Evolutionary conservation across 1,140 invertebrate species (phyloP), one percentile per base, ranked within the genome.

Genomic region (Dolichoris vasculosae): DNA sequence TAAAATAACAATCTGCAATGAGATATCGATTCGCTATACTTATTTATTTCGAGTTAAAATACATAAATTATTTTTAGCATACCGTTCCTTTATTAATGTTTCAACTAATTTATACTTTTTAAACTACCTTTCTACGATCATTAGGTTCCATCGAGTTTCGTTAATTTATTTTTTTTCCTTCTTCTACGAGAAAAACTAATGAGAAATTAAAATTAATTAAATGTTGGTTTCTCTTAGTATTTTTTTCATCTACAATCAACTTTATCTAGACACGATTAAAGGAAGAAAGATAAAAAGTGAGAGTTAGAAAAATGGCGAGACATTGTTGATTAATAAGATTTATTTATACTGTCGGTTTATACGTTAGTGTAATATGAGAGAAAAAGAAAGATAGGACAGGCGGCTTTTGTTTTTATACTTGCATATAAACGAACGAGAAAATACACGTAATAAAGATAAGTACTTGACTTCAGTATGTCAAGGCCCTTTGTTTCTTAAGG

Each of bases 401-500:
- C 0, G 26, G 7, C 69, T 73, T 73, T 73, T 40, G 35, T n/a
- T 40, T 71, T 71, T 32, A 17, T 23, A 9, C 23, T 43, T 73
- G 38, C 38, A n/a, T 73, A 73, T 43, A 73, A 73, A 48, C 64
- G 46, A 64, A 64, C 15, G 51, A 82, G 64, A 69, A 71, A 71
- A 82, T 26, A 71, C 26, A 59, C 51, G 81, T 75, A 48, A 46
- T 75, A 15, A 43, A 43, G 26, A 32, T 20, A 64, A 40, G 78
- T 35, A 77, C 30, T 80, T 59, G 26, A 26, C 78, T 17, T 64
- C 32, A 81, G 79, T 81, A n/a, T 81, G 79, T 81, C 79, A 81
- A 81, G 79, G 79, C 51, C 43, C 46, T 46, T 80, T 46, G 38
- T 43, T 73, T 73, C 69, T 43, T 43, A 73, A 73, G 69, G 69